Base-by-base conservation (phyloP, 2,797 vertebrate genomes). In the Syndactyla subalaris region DNA sequence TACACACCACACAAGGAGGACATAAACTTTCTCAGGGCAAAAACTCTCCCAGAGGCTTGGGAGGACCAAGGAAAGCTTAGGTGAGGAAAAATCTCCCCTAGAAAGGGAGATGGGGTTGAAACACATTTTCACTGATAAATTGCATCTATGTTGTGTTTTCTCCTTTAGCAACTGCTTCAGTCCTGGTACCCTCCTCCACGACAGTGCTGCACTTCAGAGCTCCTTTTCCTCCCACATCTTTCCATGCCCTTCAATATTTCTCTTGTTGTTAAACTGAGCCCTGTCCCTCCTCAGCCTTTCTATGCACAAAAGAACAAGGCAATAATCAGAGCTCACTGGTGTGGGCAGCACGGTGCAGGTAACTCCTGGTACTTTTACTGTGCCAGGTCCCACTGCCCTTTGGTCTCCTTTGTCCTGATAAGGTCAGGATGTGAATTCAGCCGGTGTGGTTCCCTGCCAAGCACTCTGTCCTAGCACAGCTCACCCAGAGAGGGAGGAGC, bases 171-270 rank as follows among this genome's bases (percentile, higher is more conserved):
- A 3, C 4, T 34, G 38, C 57, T 71, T 55, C 80, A 48, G n/a
- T 12, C 27, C 51, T 38, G 0, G 0, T 6, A 11, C 30, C 19
- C 45, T n/a, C 36, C 85, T 46, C 67, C 27, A 48, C 23, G 0
- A 0, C 41, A 65, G 45, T 6, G 2, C 20, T 7, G 2, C 22
- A 16, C 59, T 39, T 36, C 34, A 73, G 36, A 62, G 45, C 14
- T 82, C 49, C 23, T 86, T 67, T 54, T 58, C 27, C 52, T 43
- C 19, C 13, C 27, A 6, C 20, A 5, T 66, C 85, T 92, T 48
- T 16, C 51, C n/a, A 39, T 3, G 12, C 10, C 9, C 14, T 62
- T 54, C 48, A 36, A 1, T 70, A 49, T 38, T 49, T 58, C 8
- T 29, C n/a, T 55, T 14, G 2, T n/a, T 36, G 4, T 61, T 61